Evolutionary conservation across 2,113 vertebrate species (phyloP).

Genomic region (Gallinago media): DNA sequence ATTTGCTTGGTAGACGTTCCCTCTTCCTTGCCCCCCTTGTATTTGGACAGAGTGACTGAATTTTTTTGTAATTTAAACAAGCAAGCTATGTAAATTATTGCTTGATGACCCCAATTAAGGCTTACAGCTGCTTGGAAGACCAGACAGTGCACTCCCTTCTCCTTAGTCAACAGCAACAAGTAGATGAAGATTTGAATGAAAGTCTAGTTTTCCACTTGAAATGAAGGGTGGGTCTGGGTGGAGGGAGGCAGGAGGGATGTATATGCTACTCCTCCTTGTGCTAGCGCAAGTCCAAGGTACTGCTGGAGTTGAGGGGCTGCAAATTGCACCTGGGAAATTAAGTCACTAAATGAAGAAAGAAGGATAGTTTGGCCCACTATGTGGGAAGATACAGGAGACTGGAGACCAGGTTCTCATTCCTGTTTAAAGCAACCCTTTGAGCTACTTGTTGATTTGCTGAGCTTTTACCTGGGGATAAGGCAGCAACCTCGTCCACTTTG

Average conservation of each 20-base stretch:
- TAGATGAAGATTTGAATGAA: not conserved
- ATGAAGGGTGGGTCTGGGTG: not conserved
- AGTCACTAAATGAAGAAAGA: not conserved
- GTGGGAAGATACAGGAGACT: not conserved
- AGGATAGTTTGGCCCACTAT: not conserved
- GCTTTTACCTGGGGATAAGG: not conserved
- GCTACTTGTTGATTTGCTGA: not conserved
- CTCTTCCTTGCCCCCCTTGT: not conserved
- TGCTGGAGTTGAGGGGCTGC: not conserved
- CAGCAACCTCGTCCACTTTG: not conserved
- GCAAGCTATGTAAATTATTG: conserved; percentile 16
- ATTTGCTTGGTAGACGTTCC: conserved; percentile 21
- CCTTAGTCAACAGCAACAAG: not conserved
- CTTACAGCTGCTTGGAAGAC: conserved; percentile 29
- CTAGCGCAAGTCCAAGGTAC: not conserved
- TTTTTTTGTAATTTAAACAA: conserved; percentile 55
- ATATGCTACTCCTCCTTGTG: not conserved
- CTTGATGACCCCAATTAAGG: conserved; percentile 30
- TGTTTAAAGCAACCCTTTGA: not conserved
- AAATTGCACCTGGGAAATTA: not conserved
- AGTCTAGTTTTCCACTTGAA: conserved; percentile 1
- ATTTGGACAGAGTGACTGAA: not conserved
- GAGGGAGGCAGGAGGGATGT: not conserved
- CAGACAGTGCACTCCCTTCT: not conserved
- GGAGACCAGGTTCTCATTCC: accelerated